Conservation (phyloP, 2,888 invertebrate genomes). For the Acrobasis consociella region DNA sequence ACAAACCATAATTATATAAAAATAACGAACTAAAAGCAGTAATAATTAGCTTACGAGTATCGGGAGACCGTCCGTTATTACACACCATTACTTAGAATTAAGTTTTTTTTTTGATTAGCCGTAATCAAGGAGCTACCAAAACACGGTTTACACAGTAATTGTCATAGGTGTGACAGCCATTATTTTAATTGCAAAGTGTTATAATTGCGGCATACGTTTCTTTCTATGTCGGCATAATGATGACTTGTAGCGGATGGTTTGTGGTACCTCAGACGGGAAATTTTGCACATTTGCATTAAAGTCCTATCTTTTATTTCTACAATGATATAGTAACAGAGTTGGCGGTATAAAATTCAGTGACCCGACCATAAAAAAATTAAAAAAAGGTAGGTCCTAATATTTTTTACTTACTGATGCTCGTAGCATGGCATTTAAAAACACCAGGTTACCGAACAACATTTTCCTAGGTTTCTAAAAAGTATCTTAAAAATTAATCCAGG, state of each 20-base stretch:
- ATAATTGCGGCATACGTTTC: conserved; percentile 70
- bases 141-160: conserved; percentile 63
- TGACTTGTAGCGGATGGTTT: conserved; percentile 43
- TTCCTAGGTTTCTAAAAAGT: too few relatives aligned
- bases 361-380: too few relatives aligned
- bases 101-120: conserved; percentile 63
- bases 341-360: too few relatives aligned
- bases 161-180: conserved; percentile 81
- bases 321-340: too few relatives aligned
- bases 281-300: background rate
- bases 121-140: conserved; percentile 47
- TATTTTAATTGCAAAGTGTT: conserved; percentile 77
- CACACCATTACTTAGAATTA: conserved; percentile 54
- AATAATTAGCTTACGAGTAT: conserved; percentile 44
- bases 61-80: conserved; percentile 47
- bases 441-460: too few relatives aligned
- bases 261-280: conserved; percentile 20
- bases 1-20: conserved; percentile 47
- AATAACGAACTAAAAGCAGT: conserved; percentile 13
- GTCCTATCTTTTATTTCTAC: too few relatives aligned
- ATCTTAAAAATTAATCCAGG: too few relatives aligned
- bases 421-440: too few relatives aligned
- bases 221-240: conserved; percentile 61
- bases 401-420: too few relatives aligned
- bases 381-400: too few relatives aligned